Evolutionary conservation across 1,140 invertebrate genomes (phyloP), one percentile per base, ranked within the genome.

Genomic region (Drosophila ficusphila): DNA sequence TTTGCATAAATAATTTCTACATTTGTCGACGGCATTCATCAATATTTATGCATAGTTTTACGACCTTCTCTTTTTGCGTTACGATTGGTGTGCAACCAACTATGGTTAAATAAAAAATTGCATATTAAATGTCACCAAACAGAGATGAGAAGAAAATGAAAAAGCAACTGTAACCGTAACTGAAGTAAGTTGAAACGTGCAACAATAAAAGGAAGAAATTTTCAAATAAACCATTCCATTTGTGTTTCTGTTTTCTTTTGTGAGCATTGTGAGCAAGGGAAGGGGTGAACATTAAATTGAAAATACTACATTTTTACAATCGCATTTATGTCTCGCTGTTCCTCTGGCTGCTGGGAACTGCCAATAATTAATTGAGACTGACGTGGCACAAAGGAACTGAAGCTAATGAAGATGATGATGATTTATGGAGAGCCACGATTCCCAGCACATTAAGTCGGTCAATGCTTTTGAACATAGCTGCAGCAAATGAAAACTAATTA

Each of bases 121-220:
- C 62, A 76, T 60, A 76, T 60, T 58, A 69, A 76, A 75, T 76
- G 72, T 68, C 41, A 75, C 53, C 34, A 65, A 76, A 54, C 19
- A 51, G 44, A 54, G 75, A 53, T 27, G 29, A 61, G 39, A 64
- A 39, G 48, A 51, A 60, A 39, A 67, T 57, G 34, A 53, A 62
- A 52, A 62, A 36, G 12, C 38, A 83, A 44, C 60, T 76, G 73
- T 86, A 75, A 62, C 25, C 47, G 48, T 73, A 73, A 79, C 71
- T 78, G 74, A 83, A 68, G 72, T 68, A 76, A 73, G 76, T 85
- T 73, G 81, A 85, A 85, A 85, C 81, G 76, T 69, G 76, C 81
- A 85, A 85, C 81, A 85, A 85, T 85, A 85, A 86, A 51, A 31
- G 39, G 23, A 46, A 86, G 62, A 54, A 64, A 76, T 85, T 85